phyloP scores from a whole-genome alignment of 2,797 vertebrate species.

The Gymnoscopelus microlampas region DNA sequence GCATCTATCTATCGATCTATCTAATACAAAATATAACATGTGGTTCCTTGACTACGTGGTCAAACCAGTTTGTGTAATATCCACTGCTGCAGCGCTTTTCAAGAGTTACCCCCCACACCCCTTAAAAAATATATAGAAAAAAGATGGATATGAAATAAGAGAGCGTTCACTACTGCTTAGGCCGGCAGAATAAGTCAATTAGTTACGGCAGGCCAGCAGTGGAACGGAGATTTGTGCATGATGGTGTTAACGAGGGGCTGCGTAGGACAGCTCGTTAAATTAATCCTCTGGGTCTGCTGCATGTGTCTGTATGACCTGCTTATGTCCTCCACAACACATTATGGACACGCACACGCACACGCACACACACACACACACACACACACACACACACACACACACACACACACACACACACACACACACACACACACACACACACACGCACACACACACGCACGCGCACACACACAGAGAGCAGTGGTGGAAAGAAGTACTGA shows the following conservation, averaged over 20 bases:
- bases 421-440: no score
- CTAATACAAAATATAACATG: no score
- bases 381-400: background rate
- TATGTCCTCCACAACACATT: slow-evolving; percentile 77
- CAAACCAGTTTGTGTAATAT: no score
- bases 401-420: background rate
- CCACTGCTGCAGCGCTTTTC: no score
- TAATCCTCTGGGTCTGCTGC: slow-evolving; percentile 79
- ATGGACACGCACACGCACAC: slow-evolving; percentile 24
- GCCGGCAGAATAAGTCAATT: slow-evolving; percentile 81
- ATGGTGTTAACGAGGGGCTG: slow-evolving; percentile 79
- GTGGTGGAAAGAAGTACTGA: no score
- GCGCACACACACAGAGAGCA: background rate
- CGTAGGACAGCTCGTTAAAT: slow-evolving; percentile 82
- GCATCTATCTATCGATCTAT: no score
- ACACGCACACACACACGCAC: no score
- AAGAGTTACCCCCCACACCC: slow-evolving; percentile 13
- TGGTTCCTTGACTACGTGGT: no score
- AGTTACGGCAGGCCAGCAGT: slow-evolving; percentile 79
- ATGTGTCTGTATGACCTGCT: slow-evolving; percentile 79
- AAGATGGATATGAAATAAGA: slow-evolving; percentile 80
- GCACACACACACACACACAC: background rate
- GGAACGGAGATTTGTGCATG: slow-evolving; percentile 78
- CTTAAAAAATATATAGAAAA: slow-evolving; percentile 12
- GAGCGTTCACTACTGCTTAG: slow-evolving; percentile 78